Percentiles rank a stretch among this genome's conserved stretches.
Evolutionary conservation across 2,888 invertebrate species (phyloP).

Genomic region (Pheosia tremula): DNA sequence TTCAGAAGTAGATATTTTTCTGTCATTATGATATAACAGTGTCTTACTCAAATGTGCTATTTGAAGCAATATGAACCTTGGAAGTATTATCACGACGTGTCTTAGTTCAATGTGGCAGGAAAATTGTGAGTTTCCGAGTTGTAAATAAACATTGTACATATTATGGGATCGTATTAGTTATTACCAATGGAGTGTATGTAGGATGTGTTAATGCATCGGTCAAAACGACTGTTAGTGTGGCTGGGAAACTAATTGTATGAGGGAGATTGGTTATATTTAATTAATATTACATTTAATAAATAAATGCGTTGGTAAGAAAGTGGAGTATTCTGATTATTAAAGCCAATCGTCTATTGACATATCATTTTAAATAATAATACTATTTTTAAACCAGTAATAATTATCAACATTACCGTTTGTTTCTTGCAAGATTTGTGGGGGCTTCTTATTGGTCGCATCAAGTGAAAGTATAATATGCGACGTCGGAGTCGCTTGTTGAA

Average conservation of each 20-base stretch:
- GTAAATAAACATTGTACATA: constrained; percentile 69
- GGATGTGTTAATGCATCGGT: constrained; percentile 67
- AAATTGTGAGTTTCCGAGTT: constrained; percentile 57
- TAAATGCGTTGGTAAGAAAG: constrained; percentile 28
- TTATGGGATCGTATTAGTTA: constrained; percentile 55
- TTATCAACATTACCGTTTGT: constrained; percentile 13
- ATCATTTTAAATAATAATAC: background rate
- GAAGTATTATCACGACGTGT: constrained; percentile 9
- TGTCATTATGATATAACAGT: constrained; percentile 41
- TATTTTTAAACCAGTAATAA: background rate
- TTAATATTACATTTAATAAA: constrained; percentile 10
- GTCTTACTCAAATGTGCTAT: constrained; percentile 27
- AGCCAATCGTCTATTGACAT: background rate
- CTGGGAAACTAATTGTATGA: constrained; percentile 31
- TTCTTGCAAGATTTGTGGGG: constrained; percentile 14
- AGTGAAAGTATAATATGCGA: constrained; percentile 29
- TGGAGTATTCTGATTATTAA: constrained; percentile 26
- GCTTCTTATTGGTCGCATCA: constrained; percentile 2
- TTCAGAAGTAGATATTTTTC: constrained; percentile 39
- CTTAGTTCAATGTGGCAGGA: constrained; percentile 55
- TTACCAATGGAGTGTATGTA: constrained; percentile 71
- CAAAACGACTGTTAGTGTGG: constrained; percentile 58
- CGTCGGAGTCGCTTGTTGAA: constrained; percentile 18
- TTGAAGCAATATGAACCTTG: constrained; percentile 5
- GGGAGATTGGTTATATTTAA: background rate